phyloP scores from a whole-genome alignment of 2,888 invertebrate species.

The Axea sp. region DNA sequence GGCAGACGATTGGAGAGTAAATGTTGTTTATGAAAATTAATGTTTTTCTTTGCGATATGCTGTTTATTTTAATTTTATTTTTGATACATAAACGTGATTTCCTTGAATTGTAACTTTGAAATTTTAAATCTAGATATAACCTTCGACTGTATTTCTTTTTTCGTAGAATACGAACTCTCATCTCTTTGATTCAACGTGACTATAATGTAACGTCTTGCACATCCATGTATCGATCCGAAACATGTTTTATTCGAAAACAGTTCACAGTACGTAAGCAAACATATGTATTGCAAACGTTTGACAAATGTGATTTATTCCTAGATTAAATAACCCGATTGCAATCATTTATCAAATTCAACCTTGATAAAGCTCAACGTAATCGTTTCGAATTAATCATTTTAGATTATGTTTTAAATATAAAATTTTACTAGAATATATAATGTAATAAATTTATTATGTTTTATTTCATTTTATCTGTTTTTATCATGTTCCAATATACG shows the following conservation, averaged over 20 bases:
- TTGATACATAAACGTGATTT: background rate
- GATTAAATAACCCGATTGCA: constrained; percentile 14
- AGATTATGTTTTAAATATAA: no score
- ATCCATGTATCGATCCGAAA: constrained; percentile 23
- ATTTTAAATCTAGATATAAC: constrained; percentile 5
- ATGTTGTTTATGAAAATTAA: constrained; percentile 31
- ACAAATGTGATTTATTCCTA: constrained; percentile 15
- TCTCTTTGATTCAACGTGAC: no score
- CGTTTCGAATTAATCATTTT: no score
- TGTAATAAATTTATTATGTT: no score
- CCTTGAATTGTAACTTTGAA: constrained; percentile 4
- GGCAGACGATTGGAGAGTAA: constrained; percentile 5
- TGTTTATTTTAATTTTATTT: background rate
- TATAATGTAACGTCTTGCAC: constrained; percentile 32
- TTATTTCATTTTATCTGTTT: no score
- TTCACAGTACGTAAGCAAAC: constrained; percentile 9
- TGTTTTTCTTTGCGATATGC: background rate
- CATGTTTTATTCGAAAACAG: constrained; percentile 31
- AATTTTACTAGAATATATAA: no score
- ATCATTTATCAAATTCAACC: background rate
- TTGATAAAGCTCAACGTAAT: background rate
- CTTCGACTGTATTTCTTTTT: constrained; percentile 13
- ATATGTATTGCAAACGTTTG: constrained; percentile 12
- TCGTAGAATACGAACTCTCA: no score
- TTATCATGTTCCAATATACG: no score